A percentile compares a stretch with the other conserved stretches of the same genome.
phyloP scores from a whole-genome alignment of 2,797 vertebrate genomes.

The Poeciliopsis turneri region DNA sequence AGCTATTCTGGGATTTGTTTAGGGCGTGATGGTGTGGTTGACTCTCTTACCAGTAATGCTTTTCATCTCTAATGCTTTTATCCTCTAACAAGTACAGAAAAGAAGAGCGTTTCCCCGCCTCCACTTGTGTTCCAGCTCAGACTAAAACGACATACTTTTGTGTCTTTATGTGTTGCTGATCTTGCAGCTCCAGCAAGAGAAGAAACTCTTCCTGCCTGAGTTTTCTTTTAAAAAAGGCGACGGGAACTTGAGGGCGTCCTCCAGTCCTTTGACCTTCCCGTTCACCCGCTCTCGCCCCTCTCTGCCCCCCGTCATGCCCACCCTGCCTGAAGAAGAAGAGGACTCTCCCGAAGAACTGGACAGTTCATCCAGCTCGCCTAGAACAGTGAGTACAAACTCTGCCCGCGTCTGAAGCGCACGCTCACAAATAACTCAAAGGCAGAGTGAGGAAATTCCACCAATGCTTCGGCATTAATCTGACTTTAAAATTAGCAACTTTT shows the following conservation, averaged over 20 bases:
- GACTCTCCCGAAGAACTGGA: conserved; percentile 88
- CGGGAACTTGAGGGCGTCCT: conserved; percentile 26
- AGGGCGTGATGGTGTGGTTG: conserved; percentile 12
- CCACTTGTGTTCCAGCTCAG: neutral
- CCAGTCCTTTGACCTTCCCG: conserved; percentile 67
- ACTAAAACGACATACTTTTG: conserved; percentile 8
- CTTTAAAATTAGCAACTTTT: conserved; percentile 13
- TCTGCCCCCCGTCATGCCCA: conserved; percentile 86
- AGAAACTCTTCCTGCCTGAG: conserved; percentile 65
- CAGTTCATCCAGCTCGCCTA: conserved; percentile 81
- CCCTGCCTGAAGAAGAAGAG: conserved; percentile 91
- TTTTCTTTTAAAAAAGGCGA: conserved; percentile 69
- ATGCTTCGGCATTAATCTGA: conserved; percentile 14
- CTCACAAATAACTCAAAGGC: conserved; percentile 28
- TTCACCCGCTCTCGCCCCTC: conserved; percentile 75
- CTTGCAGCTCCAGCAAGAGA: conserved; percentile 74
- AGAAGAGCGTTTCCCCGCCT: neutral
- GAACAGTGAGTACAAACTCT: conserved; percentile 82
- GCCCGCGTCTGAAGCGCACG: neutral
- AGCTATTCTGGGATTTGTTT: conserved; percentile 53
- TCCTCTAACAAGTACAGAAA: neutral
- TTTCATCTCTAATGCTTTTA: neutral
- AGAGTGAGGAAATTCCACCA: conserved; percentile 1
- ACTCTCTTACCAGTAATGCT: conserved; percentile 31
- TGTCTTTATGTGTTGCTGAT: conserved; percentile 19